Base-by-base conservation (phyloP, 2,797 vertebrate genomes). In the Adelosebastes latens region DNA sequence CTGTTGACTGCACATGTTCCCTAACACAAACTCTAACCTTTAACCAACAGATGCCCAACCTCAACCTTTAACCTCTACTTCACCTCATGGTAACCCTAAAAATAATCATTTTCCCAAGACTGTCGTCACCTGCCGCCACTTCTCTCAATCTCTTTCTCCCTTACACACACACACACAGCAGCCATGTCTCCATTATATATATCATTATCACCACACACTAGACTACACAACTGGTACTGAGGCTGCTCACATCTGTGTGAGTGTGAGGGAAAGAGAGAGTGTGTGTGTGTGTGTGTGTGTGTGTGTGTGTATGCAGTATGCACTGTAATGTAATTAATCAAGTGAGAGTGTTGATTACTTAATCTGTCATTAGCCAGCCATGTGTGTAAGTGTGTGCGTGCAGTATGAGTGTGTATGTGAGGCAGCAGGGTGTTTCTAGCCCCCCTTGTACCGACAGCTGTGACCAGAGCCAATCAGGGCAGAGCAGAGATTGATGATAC, bases 401-500 rank as follows among this genome's bases (percentile, higher is more conserved):
- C 75, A 76, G 61, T 67, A 42, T 66, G 68, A 5, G 80, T 83
- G 80, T 82, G 79, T 59, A 8, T 31, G 81, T 32, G 63, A 72
- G 70, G 66, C 66, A 59, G 84, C 53, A 36, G 87, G 63, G 81
- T 80, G 88, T 90, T 92, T 86, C 87, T 68, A 78, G 78, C 81
- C 78, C 74, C 77, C 61, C 84, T 82, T 85, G 88, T 78, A 92
- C 85, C 34, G 85, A 90, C 91, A 95, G 93, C 93, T 93, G 93
- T 94, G 93, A 91, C 89, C 87, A 68, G 88, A 89, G 81, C 91
- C 91, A 88, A 90, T 85, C 87, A 75, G 88, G 86, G 87, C 90
- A 88, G 86, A 81, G 86, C 75, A 75, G 85, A 94, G 92, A 95
- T 95, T 88, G 93, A 95, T 94, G 91, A 92, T 83, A 88, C 80